phyloP scores from a whole-genome alignment of 1,140 invertebrate genomes.

The Cyphomyrmex costatus region DNA sequence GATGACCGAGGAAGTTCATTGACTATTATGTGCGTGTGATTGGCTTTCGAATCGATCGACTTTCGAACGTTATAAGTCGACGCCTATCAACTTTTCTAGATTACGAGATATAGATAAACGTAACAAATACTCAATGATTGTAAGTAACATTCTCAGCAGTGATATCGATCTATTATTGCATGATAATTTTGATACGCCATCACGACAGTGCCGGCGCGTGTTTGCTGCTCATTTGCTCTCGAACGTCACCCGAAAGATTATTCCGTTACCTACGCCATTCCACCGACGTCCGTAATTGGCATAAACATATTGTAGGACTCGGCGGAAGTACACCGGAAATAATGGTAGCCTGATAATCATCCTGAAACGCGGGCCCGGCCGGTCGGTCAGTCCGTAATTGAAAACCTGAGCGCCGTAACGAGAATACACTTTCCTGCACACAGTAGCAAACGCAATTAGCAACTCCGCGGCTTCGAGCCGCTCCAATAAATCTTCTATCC shows the following conservation, averaged over 20 bases:
- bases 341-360: constrained; percentile 58
- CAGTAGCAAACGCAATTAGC: constrained; percentile 62
- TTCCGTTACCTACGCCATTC: constrained; percentile 45
- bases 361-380: constrained; percentile 52
- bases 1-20: constrained; percentile 9
- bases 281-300: constrained; percentile 44
- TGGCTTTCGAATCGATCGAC: background rate
- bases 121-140: constrained; percentile 31
- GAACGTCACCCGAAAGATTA: constrained; percentile 58
- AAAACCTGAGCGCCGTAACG: constrained; percentile 60
- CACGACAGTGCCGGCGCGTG: constrained; percentile 1
- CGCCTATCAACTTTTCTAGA: background rate
- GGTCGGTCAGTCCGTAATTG: constrained; percentile 43
- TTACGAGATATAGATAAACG: background rate
- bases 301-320: constrained; percentile 57
- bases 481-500: constrained; percentile 57
- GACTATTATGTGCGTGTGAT: constrained; percentile 16
- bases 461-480: constrained; percentile 61
- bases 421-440: constrained; percentile 61
- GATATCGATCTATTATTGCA: constrained; percentile 48
- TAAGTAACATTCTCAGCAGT: background rate
- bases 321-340: constrained; percentile 58
- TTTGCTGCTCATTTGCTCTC: constrained; percentile 46
- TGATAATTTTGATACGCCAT: background rate
- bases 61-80: background rate